Conservation (phyloP, 2,113 vertebrate species). For the Condylura cristata region DNA sequence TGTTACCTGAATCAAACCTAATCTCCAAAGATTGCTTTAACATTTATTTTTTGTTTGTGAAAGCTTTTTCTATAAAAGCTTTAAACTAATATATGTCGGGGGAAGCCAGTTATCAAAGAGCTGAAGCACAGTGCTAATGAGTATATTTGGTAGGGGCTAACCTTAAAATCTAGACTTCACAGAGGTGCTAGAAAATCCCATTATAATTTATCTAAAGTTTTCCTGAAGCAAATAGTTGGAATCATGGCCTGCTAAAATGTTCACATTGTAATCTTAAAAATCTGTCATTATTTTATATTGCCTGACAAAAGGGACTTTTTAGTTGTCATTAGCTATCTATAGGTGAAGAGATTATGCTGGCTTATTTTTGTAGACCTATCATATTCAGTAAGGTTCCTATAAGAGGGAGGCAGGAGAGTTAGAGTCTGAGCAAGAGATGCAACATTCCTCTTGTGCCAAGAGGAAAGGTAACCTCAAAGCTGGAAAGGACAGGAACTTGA, state of each 20-base stretch:
- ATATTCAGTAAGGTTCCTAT: not conserved
- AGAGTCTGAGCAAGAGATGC: not conserved
- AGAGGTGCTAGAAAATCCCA: not conserved
- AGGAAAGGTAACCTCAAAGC: accelerated
- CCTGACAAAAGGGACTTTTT: not conserved
- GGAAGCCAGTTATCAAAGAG: not conserved
- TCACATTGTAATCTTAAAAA: not conserved
- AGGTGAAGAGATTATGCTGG: not conserved
- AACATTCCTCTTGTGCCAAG: not conserved
- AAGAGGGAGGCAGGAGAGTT: not conserved
- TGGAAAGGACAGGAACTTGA: not conserved
- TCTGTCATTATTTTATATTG: not conserved
- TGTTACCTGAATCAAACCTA: not conserved
- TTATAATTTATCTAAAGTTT: not conserved
- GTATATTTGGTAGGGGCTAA: not conserved
- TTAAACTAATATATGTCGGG: not conserved
- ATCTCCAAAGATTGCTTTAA: constrained; percentile 31
- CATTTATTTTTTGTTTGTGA: not conserved
- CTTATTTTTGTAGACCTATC: not conserved
- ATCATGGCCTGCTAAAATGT: not conserved
- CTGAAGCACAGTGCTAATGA: not conserved
- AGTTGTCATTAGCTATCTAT: not conserved
- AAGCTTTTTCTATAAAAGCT: not conserved
- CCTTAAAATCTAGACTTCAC: not conserved
- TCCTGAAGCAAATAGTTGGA: not conserved